These are phyloP conservation scores for Aromia moschata DNA, from an alignment of 2,888 invertebrate genomes.

Conservation along the genomic window DNA sequence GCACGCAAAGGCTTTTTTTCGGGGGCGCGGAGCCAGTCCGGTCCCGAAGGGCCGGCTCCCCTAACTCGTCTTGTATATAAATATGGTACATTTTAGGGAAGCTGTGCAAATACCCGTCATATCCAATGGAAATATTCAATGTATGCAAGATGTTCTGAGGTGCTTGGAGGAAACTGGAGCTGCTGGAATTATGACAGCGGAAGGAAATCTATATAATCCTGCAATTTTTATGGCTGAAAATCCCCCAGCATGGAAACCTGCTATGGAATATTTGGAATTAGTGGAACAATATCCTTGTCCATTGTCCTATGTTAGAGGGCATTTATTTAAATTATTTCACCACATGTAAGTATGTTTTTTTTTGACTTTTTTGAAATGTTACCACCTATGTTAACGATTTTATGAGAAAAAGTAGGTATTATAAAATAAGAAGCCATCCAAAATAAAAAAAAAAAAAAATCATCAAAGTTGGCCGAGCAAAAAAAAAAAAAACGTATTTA, in stretches of 20 bases:
- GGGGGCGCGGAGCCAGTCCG: no score
- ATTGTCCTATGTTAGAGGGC: slow-evolving; percentile 89
- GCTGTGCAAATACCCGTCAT: slow-evolving; percentile 91
- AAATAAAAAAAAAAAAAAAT: no score
- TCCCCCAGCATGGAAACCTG: slow-evolving; percentile 91
- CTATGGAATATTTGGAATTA: slow-evolving; percentile 85
- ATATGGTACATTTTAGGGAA: slow-evolving; percentile 70
- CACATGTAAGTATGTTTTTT: slow-evolving; percentile 78
- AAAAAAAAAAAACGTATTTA: no score
- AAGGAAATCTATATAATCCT: slow-evolving; percentile 99
- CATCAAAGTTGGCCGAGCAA: no score
- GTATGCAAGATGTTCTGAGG: slow-evolving; percentile 82
- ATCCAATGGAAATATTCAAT: slow-evolving; percentile 98
- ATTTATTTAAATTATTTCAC: slow-evolving; percentile 96
- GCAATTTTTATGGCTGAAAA: slow-evolving; percentile 81
- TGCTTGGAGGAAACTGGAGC: slow-evolving; percentile 89
- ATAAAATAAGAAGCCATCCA: no score
- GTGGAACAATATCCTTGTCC: slow-evolving; percentile 88
- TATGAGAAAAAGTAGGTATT: no score
- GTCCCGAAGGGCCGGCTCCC: no score
- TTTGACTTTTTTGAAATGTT: no score
- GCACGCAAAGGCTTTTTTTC: no score
- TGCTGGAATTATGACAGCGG: slow-evolving; percentile 89
- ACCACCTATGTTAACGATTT: no score
- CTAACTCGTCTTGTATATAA: no score